phyloP scores from a whole-genome alignment of 2,888 invertebrate species.

The Pseudococcus longispinus region DNA sequence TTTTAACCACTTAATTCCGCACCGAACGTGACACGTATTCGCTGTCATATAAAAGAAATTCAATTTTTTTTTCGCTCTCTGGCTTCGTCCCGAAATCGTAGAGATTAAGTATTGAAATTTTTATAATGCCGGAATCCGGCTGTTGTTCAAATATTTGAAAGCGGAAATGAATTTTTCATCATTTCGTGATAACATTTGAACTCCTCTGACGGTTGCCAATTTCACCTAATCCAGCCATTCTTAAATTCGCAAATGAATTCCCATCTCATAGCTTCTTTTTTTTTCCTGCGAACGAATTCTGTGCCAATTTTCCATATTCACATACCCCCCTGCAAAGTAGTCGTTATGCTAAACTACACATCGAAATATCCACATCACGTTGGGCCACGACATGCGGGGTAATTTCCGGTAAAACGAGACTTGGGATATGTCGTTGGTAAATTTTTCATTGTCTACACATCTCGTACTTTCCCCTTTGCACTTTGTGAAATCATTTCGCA shows the following conservation, averaged over 20 bases:
- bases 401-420: slow-evolving; percentile 8
- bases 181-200: slow-evolving; percentile 29
- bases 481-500: neutral
- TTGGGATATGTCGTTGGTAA: slow-evolving; percentile 27
- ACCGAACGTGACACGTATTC: slow-evolving; percentile 14
- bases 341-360: too few relatives aligned
- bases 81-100: neutral
- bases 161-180: slow-evolving; percentile 41
- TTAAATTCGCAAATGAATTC: neutral
- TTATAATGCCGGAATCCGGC: slow-evolving; percentile 14
- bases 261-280: neutral
- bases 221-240: slow-evolving; percentile 1
- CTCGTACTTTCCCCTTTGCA: neutral
- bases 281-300: neutral
- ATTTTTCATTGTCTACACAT: slow-evolving; percentile 52
- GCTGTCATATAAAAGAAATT: slow-evolving; percentile 29
- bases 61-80: slow-evolving; percentile 19
- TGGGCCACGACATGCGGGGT: neutral
- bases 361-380: neutral
- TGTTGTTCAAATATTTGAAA: slow-evolving; percentile 43
- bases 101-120: slow-evolving; percentile 42
- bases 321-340: neutral
- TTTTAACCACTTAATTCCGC: neutral
- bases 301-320: neutral
- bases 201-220: neutral